Base-by-base conservation (phyloP, 2,113 vertebrate genomes). In the Sander vitreus region DNA sequence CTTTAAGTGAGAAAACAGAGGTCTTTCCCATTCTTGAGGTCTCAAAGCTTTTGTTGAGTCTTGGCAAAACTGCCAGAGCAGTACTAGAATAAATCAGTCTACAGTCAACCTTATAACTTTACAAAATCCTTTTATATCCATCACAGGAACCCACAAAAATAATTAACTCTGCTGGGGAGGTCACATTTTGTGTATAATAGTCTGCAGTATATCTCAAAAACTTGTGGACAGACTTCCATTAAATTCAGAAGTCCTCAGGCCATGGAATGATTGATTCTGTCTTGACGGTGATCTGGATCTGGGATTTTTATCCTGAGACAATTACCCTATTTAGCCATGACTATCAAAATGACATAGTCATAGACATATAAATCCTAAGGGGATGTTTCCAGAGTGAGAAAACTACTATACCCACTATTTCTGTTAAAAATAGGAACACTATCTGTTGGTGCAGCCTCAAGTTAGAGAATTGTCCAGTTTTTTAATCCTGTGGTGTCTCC, bases 221-320 rank as follows among this genome's bases (percentile, higher is more conserved):
- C 45, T 2, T 25, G 8, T 48, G 23, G 16, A 48, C 7, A 27
- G 45, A 67, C 36, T 54, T 84, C 68, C 23, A 63, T 81, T 13
- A 83, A 74, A 79, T 81, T 64, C 10, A 30, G 59, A n/a, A 62
- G 66, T 30, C 80, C 71, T 78, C 53, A 1, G 75, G 89, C 75
- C 27, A 7, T 68, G 27, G 7, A 81, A 72, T 82, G 84, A 89
- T 80, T 76, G 64, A 86, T 86, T 86, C 60, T 33, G 45, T 82
- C 82, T 69, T 86, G n/a, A 78, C 75, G 55, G 21, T 7, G 11
- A 88, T 80, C 62, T 73, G n/a, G 60, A 81, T 78, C 67, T 70
- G 30, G 60, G 69, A 79, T 85, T 85, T 80, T 67, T 67, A 68
- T 71, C 66, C 27, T 67, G 33, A 84, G 23, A 85, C 77, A 79